Percentiles rank a stretch among this genome's conserved stretches.
Conservation (phyloP, 1,140 invertebrate species). For the Steinernema feltiae region DNA sequence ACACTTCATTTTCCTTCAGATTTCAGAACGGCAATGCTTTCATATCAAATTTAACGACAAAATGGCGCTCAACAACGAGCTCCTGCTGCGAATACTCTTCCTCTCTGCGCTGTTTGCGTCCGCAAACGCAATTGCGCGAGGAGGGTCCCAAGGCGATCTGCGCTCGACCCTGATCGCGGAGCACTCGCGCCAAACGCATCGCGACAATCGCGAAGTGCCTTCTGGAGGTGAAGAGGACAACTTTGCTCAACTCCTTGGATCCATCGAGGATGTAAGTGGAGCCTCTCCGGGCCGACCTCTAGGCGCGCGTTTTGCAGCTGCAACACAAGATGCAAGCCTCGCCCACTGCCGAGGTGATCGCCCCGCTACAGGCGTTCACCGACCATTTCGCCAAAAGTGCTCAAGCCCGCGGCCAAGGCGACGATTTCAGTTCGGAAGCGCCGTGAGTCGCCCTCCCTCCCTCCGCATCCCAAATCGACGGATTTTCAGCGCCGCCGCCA, state of each 20-base stretch:
- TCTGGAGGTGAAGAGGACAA: neutral
- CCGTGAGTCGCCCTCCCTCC: neutral
- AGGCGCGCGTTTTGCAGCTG: too few species aligned
- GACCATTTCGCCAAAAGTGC: neutral
- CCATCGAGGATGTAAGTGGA: neutral
- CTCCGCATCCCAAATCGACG: neutral
- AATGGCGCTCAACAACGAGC: neutral
- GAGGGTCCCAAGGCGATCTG: neutral
- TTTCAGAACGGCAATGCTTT: too few species aligned
- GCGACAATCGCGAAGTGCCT: constrained; percentile 3
- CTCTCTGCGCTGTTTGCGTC: neutral
- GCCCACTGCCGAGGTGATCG: neutral
- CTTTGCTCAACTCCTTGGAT: constrained; percentile 4
- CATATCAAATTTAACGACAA: too few species aligned
- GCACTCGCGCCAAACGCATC: neutral
- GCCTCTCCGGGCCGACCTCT: too few species aligned
- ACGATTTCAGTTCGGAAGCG: neutral
- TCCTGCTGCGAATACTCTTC: neutral
- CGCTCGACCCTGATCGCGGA: neutral
- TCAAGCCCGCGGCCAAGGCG: neutral
- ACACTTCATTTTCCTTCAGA: too few species aligned
- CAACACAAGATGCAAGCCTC: constrained; percentile 1
- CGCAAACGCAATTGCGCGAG: neutral
- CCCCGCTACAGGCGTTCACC: neutral
- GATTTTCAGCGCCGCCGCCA: neutral